A percentile compares a stretch with the other conserved stretches of the same genome.
Conservation (phyloP, 2,797 vertebrate species). For the Pangasius djambal region DNA sequence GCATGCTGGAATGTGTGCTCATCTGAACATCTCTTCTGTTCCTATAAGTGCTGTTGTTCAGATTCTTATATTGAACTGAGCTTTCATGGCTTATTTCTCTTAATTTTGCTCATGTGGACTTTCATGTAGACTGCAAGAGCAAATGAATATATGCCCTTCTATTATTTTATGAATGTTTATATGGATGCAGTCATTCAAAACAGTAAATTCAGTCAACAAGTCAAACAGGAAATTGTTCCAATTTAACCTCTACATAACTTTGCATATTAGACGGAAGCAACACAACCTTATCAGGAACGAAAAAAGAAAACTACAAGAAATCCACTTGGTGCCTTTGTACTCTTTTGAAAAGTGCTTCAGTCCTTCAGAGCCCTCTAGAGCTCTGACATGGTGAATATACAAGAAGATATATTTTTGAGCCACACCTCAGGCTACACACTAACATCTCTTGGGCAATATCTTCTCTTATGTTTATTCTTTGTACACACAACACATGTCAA, state of each 20-base stretch:
- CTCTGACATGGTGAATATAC: not conserved
- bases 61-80: not conserved
- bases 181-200: not conserved
- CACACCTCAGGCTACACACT: constrained; percentile 5
- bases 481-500: constrained; percentile 48
- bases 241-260: constrained; percentile 14
- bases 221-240: not conserved
- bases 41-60: constrained; percentile 16
- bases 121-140: not conserved
- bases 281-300: not conserved
- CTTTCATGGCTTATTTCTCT: not conserved
- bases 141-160: not conserved
- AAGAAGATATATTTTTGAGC: constrained; percentile 8
- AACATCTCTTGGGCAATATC: constrained; percentile 3
- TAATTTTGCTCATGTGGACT: not conserved
- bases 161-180: not conserved
- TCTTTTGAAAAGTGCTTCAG: constrained; percentile 16
- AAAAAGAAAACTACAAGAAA: not conserved
- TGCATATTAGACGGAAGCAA: not conserved
- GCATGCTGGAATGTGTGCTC: not conserved
- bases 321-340: not conserved
- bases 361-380: constrained; percentile 15
- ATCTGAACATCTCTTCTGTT: constrained; percentile 11
- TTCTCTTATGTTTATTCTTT: constrained; percentile 13
- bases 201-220: not conserved